Conservation (phyloP, 2,888 invertebrate species). For the Sinotaia quadrata region DNA sequence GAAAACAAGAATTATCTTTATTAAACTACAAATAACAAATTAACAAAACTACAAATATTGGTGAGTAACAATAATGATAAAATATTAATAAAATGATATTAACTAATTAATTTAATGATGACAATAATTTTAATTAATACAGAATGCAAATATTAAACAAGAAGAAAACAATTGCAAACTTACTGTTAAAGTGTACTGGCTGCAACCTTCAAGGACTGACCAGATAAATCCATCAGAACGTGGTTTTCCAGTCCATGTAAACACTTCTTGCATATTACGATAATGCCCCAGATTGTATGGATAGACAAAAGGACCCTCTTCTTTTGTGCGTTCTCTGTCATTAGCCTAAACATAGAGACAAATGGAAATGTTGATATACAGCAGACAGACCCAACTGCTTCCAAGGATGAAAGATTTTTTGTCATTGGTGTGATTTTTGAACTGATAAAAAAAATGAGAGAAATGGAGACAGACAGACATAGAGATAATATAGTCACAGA, state of each 20-base stretch:
- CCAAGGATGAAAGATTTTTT: not conserved
- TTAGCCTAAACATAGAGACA: slow-evolving; percentile 59
- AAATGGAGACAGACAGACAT: not conserved
- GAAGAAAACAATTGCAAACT: slow-evolving; percentile 35
- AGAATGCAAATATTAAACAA: too few species aligned
- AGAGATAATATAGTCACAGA: too few species aligned
- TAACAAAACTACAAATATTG: too few species aligned
- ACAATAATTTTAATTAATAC: too few species aligned
- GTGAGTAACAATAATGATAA: too few species aligned
- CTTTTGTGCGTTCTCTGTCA: slow-evolving; percentile 60
- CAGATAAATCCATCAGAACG: slow-evolving; percentile 78
- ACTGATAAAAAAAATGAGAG: not conserved
- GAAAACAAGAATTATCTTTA: too few species aligned
- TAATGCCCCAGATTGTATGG: slow-evolving; percentile 88
- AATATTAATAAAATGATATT: too few species aligned
- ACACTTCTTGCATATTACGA: slow-evolving; percentile 75
- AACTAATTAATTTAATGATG: too few species aligned
- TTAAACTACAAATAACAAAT: too few species aligned
- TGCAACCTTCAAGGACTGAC: slow-evolving; percentile 85
- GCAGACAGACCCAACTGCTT: not conserved
- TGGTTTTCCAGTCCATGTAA: slow-evolving; percentile 79
- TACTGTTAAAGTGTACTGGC: slow-evolving; percentile 79
- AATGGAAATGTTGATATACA: too few species aligned
- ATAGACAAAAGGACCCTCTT: slow-evolving; percentile 78
- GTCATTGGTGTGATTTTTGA: not conserved